Base-by-base conservation (phyloP, 2,797 vertebrate genomes). In the Scarus forsteni region DNA sequence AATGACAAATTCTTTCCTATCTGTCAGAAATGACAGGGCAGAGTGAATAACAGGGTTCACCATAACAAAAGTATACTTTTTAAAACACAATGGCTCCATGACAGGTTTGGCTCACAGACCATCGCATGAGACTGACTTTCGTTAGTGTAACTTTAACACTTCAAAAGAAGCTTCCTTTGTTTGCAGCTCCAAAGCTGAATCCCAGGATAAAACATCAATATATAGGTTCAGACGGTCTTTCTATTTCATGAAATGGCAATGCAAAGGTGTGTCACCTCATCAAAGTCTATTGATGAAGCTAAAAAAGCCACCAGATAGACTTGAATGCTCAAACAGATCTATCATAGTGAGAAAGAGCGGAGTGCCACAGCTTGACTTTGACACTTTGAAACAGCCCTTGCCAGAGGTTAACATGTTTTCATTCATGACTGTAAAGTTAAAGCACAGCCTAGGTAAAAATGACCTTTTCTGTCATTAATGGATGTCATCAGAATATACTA, bases 171-270 rank as follows among this genome's bases (percentile, higher is more conserved):
- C 18, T 40, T 46, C 10, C 7, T 2, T 46, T 7, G 16, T 10
- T 40, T 44, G 12, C 11, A 16, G 13, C 19, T 13, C 12, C 9
- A 16, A 16, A 3, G 36, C 50, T 11, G 9, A 38, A 68, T 45
- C 46, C n/a, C 52, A 43, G 53, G 16, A 55, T 77, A 44, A 70
- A 67, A 11, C 44, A 42, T 6, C 56, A 42, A 58, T 53, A 18
- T 43, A 66, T 3, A 58, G 16, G 34, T 14, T 80, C 49, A 44
- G 45, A 70, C 39, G 19, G 34, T 43, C 16, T 64, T 44, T 65
- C 8, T 0, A 63, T 61, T 75, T 73, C 48, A 60, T 69, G 53
- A 84, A 81, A 75, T 52, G 19, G 14, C 60, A 34, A 27, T 11
- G 1, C 36, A 34, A n/a, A 56, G 45, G 66, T 56, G 53, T 42